Base-by-base conservation (phyloP, 2,888 invertebrate species). In the Heliconius aoede region DNA sequence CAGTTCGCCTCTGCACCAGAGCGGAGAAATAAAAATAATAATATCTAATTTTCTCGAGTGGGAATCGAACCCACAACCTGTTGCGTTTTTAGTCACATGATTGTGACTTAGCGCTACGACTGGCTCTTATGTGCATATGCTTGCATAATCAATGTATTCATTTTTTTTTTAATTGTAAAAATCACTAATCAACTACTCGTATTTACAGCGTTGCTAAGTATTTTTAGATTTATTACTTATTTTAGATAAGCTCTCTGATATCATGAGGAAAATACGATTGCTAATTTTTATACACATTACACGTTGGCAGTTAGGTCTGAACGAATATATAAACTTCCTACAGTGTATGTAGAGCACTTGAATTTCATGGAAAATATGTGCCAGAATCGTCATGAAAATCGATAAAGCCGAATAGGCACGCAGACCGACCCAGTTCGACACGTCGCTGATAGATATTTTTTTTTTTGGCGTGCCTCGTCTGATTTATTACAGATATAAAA, bases 401-500 rank as follows among this genome's bases (percentile, higher is more conserved):
- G 82, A 84, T 84, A 84, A 83, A 82, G 80, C 82, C 61, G 83
- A 84, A 84, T 85, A 85, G 82, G 85, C 83, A 83, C 83, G 83
- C 81, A 81, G 78, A 74, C 77, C 85, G 92, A 89, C 91, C 91
- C 86, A 90, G 83, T 87, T 91, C 84, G 88, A 86, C 85, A 87
- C 84, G 86, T 87, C 85, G 87, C 88, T 87, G 87, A 88, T 88
- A 86, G 80, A 82, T 83, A 83, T 81, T 89, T 89, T 60, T 89
- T 89, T 60, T 69, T 89, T 87, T 86, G 86, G 84, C 87, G 87
- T 88, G 88, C 85, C 84, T 82, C 81, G 81, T 80, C 87, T 91
- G 91, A 93, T 93, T 93, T 93, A 93, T 91, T 85, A 85, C 81
- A 82, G 84, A 84, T 88, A 91, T 93, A 91, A 92, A 93, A 88